Percentiles rank a stretch among this genome's conserved stretches.
These are phyloP conservation scores for Apis dorsata DNA, from an alignment of 1,140 invertebrate genomes.

Conservation along the genomic window DNA sequence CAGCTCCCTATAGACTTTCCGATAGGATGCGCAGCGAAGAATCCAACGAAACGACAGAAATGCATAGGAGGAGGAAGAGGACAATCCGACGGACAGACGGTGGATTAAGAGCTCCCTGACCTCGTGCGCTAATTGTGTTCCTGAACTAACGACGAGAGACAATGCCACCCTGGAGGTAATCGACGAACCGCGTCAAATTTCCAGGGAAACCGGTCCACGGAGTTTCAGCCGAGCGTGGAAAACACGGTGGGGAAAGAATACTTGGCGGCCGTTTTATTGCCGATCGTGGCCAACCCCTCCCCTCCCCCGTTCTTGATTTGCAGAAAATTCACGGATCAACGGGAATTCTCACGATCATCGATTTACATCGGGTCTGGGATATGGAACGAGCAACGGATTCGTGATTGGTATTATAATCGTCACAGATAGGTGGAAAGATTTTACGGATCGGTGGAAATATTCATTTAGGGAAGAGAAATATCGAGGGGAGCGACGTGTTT, in stretches of 20 bases:
- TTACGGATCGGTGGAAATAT: constrained; percentile 45
- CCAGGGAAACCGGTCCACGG: constrained; percentile 13
- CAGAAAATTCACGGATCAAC: constrained; percentile 55
- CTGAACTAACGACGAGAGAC: constrained; percentile 38
- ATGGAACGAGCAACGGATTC: constrained; percentile 12
- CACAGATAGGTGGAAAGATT: constrained; percentile 7
- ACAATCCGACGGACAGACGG: background rate
- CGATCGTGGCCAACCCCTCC: constrained; percentile 11
- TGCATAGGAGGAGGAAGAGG: background rate
- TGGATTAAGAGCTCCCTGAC: constrained; percentile 13
- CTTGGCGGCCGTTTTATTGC: constrained; percentile 41
- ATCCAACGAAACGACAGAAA: background rate
- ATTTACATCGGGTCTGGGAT: background rate
- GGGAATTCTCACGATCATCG: constrained; percentile 50
- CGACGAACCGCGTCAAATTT: constrained; percentile 37
- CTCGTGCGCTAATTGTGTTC: constrained; percentile 29
- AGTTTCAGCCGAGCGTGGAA: constrained; percentile 39
- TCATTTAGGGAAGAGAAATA: background rate
- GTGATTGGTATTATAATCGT: constrained; percentile 17
- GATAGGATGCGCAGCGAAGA: background rate
- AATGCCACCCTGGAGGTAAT: background rate
- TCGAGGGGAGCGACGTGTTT: background rate
- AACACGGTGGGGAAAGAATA: background rate
- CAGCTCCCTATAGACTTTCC: background rate
- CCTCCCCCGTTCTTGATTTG: constrained; percentile 43